Evolutionary conservation across 2,113 vertebrate genomes (phyloP).

Genomic region (Ciconia maguari): DNA sequence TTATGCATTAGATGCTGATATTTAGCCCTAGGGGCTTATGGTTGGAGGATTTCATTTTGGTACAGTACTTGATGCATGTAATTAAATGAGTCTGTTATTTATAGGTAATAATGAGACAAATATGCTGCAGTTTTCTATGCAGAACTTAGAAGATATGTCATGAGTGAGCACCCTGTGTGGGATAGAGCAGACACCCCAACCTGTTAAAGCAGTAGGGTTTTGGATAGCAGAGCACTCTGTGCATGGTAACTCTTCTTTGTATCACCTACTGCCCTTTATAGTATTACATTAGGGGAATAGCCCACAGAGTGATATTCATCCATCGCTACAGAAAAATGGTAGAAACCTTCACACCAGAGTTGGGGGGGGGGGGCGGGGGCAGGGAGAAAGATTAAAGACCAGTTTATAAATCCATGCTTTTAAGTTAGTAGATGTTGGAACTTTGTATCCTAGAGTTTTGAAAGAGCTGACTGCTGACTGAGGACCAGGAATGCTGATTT

Average conservation of each 20-base stretch:
- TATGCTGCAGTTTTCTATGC: background rate
- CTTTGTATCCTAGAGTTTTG: background rate
- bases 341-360: background rate
- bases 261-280: background rate
- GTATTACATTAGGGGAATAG: background rate
- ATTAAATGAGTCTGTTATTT: background rate
- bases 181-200: background rate
- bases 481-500: background rate
- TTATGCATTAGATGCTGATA: background rate
- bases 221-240: background rate
- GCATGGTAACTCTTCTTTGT: background rate
- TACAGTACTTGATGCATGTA: background rate
- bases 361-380: fast-evolving
- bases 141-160: background rate
- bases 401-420: background rate
- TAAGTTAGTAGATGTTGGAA: background rate
- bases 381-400: background rate
- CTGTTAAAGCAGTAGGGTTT: background rate
- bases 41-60: background rate
- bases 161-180: background rate
- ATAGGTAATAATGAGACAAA: background rate
- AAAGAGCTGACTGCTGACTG: background rate
- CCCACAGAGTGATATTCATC: background rate
- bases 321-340: background rate
- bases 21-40: background rate